Percentiles rank a stretch among this genome's conserved stretches.
phyloP scores from a whole-genome alignment of 1,140 invertebrate genomes.

The Penaeus chinensis region DNA sequence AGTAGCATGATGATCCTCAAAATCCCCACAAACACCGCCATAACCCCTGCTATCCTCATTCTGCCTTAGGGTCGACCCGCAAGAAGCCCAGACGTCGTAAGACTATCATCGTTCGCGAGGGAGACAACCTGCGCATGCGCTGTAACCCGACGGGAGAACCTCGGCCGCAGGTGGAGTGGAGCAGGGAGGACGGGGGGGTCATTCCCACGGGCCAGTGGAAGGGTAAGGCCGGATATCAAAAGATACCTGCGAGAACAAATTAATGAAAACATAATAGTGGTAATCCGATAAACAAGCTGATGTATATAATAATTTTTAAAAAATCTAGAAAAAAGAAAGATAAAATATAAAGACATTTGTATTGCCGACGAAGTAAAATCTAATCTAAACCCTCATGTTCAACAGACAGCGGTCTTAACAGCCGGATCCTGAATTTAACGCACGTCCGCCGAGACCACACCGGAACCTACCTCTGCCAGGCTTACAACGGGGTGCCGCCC shows the following conservation, averaged over 20 bases:
- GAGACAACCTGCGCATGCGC: slow-evolving; percentile 78
- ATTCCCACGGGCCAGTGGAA: slow-evolving; percentile 76
- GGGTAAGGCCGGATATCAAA: slow-evolving; percentile 68
- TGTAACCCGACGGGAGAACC: slow-evolving; percentile 83
- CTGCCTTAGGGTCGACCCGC: slow-evolving; percentile 6
- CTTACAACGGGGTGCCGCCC: slow-evolving; percentile 89
- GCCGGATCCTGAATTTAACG: slow-evolving; percentile 82
- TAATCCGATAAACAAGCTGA: slow-evolving; percentile 4
- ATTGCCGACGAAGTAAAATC: not conserved
- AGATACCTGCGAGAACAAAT: not conserved
- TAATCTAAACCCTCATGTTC: slow-evolving; percentile 31
- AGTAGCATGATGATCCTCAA: too few relatives aligned
- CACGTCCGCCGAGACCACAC: slow-evolving; percentile 86
- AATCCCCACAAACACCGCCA: too few relatives aligned
- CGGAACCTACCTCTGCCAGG: slow-evolving; percentile 86
- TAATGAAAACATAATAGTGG: not conserved
- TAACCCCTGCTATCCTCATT: too few relatives aligned
- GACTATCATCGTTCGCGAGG: slow-evolving; percentile 76
- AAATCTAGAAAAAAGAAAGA: not conserved
- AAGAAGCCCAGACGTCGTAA: slow-evolving; percentile 6
- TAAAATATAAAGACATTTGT: not conserved
- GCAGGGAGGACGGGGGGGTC: slow-evolving; percentile 75
- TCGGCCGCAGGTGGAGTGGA: slow-evolving; percentile 81
- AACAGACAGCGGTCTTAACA: slow-evolving; percentile 78
- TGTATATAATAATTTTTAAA: not conserved